Base-by-base conservation (phyloP, 2,113 vertebrate species). In the Aviceda subcristata region DNA sequence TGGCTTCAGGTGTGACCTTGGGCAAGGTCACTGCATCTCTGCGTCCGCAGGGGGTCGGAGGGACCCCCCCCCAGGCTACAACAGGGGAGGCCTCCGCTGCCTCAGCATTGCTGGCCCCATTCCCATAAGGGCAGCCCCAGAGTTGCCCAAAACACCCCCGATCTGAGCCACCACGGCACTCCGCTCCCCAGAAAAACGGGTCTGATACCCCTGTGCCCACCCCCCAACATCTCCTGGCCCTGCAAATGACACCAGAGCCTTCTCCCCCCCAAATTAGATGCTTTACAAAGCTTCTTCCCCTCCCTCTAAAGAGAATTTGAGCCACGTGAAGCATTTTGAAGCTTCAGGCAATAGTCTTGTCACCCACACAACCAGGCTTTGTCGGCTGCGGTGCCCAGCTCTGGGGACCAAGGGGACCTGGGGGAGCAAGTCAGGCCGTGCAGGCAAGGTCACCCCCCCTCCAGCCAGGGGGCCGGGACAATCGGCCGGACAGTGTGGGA, bases 141-240 rank as follows among this genome's bases (percentile, higher is more conserved):
- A 22, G 53, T 34, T 24, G 18, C 88, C 71, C 12, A 8, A 51
- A 20, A 2, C 26, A n/a, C 43, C 21, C 10, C 15, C 0, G 1
- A 1, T 2, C 3, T 9, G 17, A 41, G 17, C 16, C 56, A 16
- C 6, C 15, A 7, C 2, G 1, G 15, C 38, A 6, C 48, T 14
- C 3, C 0, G 1, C 34, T 46, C 43, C 43, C n/a, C 16, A 32
- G 1, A 21, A 27, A 29, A 21, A 23, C 2, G 5, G 6, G 18
- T 34, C 63, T 3, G 39, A n/a, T 6, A 29, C 53, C 26, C 9
- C 39, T 39, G 59, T 45, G 64, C 39, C 55, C 19, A 9, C 16
- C 27, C 27, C 32, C 4, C 36, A 32, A 26, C 0, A 3, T 7
- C 34, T 60, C 69, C 50, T 15, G 17, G 30, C 43, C 43, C 22